Evolutionary conservation across 2,113 vertebrate genomes (phyloP).

Genomic region (Montifringilla adamsi): DNA sequence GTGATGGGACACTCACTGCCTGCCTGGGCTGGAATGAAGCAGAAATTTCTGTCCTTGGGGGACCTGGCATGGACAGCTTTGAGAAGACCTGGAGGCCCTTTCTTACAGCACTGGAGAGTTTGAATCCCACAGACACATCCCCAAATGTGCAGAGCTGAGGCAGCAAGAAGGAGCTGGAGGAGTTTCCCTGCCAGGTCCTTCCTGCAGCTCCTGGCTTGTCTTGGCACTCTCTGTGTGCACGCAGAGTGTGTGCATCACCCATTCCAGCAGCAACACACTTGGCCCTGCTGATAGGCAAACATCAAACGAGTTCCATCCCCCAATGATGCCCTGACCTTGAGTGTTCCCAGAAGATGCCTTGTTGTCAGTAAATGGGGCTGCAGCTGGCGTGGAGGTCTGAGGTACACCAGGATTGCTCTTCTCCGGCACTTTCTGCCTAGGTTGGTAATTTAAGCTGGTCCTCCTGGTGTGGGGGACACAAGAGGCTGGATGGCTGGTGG

Average conservation of each 20-base stretch:
- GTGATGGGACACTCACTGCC: neutral
- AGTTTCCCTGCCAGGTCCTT: neutral
- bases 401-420: neutral
- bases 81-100: neutral
- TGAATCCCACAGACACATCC: neutral
- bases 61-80: neutral
- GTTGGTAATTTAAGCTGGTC: neutral
- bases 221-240: neutral
- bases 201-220: neutral
- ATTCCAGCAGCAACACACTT: neutral
- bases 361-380: neutral
- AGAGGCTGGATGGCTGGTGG: neutral
- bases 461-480: neutral
- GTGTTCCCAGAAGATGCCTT: neutral
- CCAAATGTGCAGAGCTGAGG: neutral
- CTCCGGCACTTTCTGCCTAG: neutral
- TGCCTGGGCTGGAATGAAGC: neutral
- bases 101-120: neutral
- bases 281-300: neutral
- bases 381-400: neutral
- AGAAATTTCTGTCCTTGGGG: neutral
- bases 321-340: neutral
- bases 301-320: neutral
- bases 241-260: neutral
- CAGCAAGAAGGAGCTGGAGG: neutral